These are phyloP conservation scores for Uropsilus gracilis DNA, from an alignment of 2,113 vertebrate species.

Conservation along the genomic window DNA sequence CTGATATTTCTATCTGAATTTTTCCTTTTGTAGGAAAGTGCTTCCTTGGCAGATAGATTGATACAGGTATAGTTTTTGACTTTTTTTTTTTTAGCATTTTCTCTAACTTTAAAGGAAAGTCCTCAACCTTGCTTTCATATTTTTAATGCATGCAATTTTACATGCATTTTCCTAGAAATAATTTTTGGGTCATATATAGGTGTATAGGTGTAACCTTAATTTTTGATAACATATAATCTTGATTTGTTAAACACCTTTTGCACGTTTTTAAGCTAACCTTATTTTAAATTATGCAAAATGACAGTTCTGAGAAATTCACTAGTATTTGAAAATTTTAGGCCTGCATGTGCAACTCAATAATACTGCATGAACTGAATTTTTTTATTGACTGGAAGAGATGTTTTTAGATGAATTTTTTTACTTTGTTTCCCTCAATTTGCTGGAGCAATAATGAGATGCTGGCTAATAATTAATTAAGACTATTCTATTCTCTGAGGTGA, in stretches of 20 bases:
- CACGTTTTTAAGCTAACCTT: constrained; percentile 84
- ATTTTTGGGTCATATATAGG: constrained; percentile 73
- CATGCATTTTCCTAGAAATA: constrained; percentile 84
- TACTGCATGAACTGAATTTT: constrained; percentile 87
- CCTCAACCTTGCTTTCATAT: constrained; percentile 69
- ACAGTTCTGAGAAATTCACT: constrained; percentile 81
- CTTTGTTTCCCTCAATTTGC: constrained; percentile 68
- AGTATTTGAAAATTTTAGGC: constrained; percentile 73
- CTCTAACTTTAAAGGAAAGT: constrained; percentile 73
- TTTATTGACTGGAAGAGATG: constrained; percentile 75
- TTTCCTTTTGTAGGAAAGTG: constrained; percentile 99
- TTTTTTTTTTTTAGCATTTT: constrained; percentile 79
- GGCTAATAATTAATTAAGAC: constrained; percentile 76
- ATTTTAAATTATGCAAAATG: constrained; percentile 77
- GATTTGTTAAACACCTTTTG: constrained; percentile 79
- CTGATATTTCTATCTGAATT: constrained; percentile 92
- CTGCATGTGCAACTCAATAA: constrained; percentile 85
- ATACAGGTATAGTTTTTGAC: constrained; percentile 95
- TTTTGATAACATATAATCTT: constrained; percentile 69
- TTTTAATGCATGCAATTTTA: constrained; percentile 86
- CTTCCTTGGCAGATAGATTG: constrained; percentile 99
- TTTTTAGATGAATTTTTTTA: constrained; percentile 74
- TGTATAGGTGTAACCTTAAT: constrained; percentile 77
- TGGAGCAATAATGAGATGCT: constrained; percentile 79
- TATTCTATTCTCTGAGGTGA: constrained; percentile 78